Evolutionary conservation across 2,797 vertebrate genomes (phyloP).

Genomic region (Sebastolobus alascanus): DNA sequence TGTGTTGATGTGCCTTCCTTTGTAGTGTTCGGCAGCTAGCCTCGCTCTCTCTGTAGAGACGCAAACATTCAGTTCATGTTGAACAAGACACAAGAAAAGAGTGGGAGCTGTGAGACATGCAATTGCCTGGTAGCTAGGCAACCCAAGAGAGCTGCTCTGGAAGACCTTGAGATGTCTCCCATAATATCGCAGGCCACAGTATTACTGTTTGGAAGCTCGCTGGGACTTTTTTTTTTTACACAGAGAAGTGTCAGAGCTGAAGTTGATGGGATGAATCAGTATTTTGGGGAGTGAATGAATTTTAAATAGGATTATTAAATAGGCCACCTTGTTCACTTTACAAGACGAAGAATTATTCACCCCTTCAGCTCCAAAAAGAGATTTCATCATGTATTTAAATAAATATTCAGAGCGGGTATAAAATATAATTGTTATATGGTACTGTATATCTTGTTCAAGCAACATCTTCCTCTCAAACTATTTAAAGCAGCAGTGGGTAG

Average conservation of each 20-base stretch:
- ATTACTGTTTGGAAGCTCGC: slow-evolving; percentile 55
- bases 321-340: slow-evolving; percentile 31
- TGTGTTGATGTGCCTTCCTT: slow-evolving; percentile 66
- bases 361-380: neutral
- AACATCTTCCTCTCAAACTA: neutral
- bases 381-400: slow-evolving; percentile 8
- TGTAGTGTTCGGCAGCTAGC: slow-evolving; percentile 61
- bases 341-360: neutral
- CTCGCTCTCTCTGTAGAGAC: slow-evolving; percentile 48
- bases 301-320: slow-evolving; percentile 48
- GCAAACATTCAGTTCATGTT: slow-evolving; percentile 71
- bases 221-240: slow-evolving; percentile 19
- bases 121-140: slow-evolving; percentile 83
- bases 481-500: neutral
- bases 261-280: slow-evolving; percentile 60
- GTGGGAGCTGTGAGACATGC: slow-evolving; percentile 73
- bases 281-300: slow-evolving; percentile 48
- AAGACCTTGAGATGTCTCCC: slow-evolving; percentile 79
- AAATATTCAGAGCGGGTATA: slow-evolving; percentile 5
- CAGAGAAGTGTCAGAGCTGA: slow-evolving; percentile 39
- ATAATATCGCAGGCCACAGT: slow-evolving; percentile 68
- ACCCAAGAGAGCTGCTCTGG: slow-evolving; percentile 78
- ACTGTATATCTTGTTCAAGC: neutral
- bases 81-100: slow-evolving; percentile 76
- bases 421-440: neutral